These are phyloP conservation scores for Lepidochitona cinerea DNA, from an alignment of 2,888 invertebrate genomes.

Conservation along the genomic window DNA sequence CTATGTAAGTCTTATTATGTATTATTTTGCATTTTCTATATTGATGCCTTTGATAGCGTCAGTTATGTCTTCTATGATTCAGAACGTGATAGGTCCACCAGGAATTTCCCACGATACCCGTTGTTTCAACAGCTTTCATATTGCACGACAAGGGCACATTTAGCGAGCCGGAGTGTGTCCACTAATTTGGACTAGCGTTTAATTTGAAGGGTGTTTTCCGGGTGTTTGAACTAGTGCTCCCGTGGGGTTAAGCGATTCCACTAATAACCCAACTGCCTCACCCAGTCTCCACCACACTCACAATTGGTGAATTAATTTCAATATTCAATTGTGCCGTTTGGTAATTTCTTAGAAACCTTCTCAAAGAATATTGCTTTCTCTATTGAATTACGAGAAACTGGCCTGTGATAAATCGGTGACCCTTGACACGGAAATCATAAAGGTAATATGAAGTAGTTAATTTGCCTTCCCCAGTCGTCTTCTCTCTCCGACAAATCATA, in stretches of 20 bases:
- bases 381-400: background rate
- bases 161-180: background rate
- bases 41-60: too few species aligned
- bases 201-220: background rate
- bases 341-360: background rate
- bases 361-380: background rate
- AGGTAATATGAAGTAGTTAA: background rate
- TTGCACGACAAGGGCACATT: too few species aligned
- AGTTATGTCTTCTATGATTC: too few species aligned
- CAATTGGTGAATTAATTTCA: background rate
- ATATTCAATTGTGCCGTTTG: background rate
- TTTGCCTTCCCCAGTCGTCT: background rate
- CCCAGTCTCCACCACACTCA: background rate
- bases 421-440: background rate
- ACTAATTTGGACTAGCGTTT: background rate
- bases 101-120: too few species aligned
- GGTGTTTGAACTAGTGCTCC: background rate
- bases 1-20: too few species aligned
- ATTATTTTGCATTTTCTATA: too few species aligned
- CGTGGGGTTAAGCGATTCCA: background rate
- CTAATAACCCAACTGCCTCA: background rate
- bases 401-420: background rate
- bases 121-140: too few species aligned
- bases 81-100: too few species aligned
- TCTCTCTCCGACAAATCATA: background rate